Base-by-base conservation (phyloP, 2,888 invertebrate genomes). In the Thereva nobilitata region DNA sequence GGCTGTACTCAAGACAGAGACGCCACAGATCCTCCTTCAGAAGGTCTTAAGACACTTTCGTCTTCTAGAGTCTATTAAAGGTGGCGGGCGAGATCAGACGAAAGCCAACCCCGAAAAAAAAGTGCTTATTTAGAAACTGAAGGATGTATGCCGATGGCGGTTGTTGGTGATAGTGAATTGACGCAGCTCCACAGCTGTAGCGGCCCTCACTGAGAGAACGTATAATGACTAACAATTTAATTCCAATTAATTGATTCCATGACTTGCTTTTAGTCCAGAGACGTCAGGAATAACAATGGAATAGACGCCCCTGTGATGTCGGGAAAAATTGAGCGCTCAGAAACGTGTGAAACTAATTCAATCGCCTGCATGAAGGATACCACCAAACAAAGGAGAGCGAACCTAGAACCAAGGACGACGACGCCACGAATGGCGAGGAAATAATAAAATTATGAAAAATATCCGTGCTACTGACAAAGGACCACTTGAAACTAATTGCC, bases 401-500 rank as follows among this genome's bases (percentile, higher is more conserved):
- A 35, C 44, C 56, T 34, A 23, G 37, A 7, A 10, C 3, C 12
- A n/a, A 10, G 12, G 47, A 10, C 45, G 47, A 10, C 45, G 23
- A 23, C 4, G 49, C 12, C 40, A 8, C 8, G 50, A 35, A 49
- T 49, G n/a, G 23, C 37, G 41, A 57, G 12, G 59, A 10, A 56
- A 59, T 52, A 69, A 64, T 65, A 52, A 67, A 65, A 64, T 67
- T 67, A 67, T 67, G 65, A 53, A 66, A 63, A 67, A 65, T 67
- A 69, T 66, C 50, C 70, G 70, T 73, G 73, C 71, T 68, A 68
- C 71, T 73, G 73, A 73, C 72, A 73, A 69, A 71, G 72, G 68
- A 68, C 70, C 73, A 72, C 73, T 73, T 71, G 70, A 71, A 72
- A 72, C 72, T 73, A 73, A 73, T 73, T 72, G 73, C 72, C 71